Evolutionary conservation across 1,140 invertebrate genomes (phyloP), one percentile per base, ranked within the genome.

Genomic region (Meloidogyne floridensis): DNA sequence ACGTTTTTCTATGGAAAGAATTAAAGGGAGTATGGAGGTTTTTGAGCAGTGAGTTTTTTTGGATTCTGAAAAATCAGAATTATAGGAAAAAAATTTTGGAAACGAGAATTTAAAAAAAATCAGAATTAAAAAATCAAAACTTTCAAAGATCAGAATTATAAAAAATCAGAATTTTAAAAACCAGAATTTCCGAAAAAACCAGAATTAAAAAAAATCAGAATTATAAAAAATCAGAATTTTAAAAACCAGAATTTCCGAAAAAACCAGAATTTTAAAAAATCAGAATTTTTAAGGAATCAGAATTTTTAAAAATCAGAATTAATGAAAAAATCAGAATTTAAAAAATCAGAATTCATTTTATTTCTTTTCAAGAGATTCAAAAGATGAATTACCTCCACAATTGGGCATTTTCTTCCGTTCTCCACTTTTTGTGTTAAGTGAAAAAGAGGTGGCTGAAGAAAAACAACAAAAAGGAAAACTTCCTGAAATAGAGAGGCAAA

Each of bases 351-450:
- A 4, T 78, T 56, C 10, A 32, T 32, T 32, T 32, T 32, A 2
- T 78, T 20, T 69, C 56, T 15, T 42, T 10, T 32, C 32, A 77
- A 75, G 77, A 11, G 65, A 79, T 47, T 72, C 10, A 4, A 72
- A 79, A 71, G 77, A 76, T 11, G 81, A 81, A 13, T 51, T 82
- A n/a, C 81, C 81, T 47, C 4, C 13, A 32, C 80, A 82, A 51
- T 70, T 82, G 20, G 15, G 43, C 20, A 65, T 43, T 47, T 83
- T 82, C 32, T 82, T 82, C 18, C 71, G 71, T 15, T 81, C 47
- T 43, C 77, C 81, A 56, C 18, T 75, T 51, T 82, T 75, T 69
- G 15, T 75, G 13, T 20, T 20, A 20, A 20, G 20, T 20, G 20
- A 20, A 20, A 20, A 20, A 20, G 20, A 8, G 9, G n/a, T 47